These are phyloP conservation scores for Oreochromis grahami DNA, from an alignment of 2,797 vertebrate genomes.

Conservation along the genomic window DNA sequence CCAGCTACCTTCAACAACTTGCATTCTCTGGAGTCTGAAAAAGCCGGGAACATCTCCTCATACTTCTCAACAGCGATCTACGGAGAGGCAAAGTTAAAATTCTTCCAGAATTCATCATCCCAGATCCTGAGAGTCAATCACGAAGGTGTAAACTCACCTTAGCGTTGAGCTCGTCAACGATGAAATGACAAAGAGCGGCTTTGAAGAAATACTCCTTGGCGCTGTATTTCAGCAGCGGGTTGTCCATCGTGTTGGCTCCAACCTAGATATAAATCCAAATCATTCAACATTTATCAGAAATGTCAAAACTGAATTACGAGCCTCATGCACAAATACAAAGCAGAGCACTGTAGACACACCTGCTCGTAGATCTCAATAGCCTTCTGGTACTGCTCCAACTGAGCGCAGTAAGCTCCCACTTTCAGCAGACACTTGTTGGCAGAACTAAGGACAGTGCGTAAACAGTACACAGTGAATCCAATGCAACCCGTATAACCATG, in stretches of 20 bases:
- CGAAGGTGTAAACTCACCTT: conserved; percentile 74
- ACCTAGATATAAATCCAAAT: conserved; percentile 70
- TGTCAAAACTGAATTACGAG: not conserved
- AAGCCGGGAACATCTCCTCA: conserved; percentile 98
- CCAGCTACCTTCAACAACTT: conserved; percentile 91
- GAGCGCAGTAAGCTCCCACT: conserved; percentile 91
- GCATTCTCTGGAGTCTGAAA: conserved; percentile 97
- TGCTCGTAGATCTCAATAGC: conserved; percentile 97
- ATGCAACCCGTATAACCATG: not conserved
- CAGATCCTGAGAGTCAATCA: not conserved
- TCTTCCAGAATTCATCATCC: not conserved
- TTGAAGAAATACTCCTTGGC: conserved; percentile 99
- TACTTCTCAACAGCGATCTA: conserved; percentile 97
- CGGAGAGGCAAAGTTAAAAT: conserved; percentile 35
- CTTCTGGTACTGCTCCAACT: conserved; percentile 97
- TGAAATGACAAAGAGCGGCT: conserved; percentile 96
- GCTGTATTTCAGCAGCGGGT: conserved; percentile 95
- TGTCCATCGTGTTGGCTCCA: conserved; percentile 96
- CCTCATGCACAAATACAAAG: not conserved
- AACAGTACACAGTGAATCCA: not conserved
- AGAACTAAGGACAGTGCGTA: conserved; percentile 74
- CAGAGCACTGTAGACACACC: conserved; percentile 61
- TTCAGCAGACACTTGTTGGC: conserved; percentile 99
- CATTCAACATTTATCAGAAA: not conserved
- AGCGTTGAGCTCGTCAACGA: conserved; percentile 95